A percentile compares a stretch with the other conserved stretches of the same genome.
phyloP scores from a whole-genome alignment of 2,797 vertebrate genomes.

The Hipposideros larvatus region DNA sequence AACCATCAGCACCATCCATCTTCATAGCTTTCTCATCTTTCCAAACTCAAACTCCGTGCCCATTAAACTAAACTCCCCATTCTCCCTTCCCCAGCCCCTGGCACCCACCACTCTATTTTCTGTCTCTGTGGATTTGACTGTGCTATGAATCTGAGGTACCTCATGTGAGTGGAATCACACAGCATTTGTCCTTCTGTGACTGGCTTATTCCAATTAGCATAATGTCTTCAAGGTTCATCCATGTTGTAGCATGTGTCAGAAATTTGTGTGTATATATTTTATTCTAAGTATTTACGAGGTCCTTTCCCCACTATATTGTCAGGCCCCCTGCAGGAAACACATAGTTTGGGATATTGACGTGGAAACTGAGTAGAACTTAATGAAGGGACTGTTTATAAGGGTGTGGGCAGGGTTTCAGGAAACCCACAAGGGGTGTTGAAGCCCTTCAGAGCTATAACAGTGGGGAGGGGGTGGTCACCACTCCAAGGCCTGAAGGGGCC shows the following conservation, averaged over 20 bases:
- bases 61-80: background rate
- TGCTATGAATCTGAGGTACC: background rate
- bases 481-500: background rate
- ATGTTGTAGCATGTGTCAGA: background rate
- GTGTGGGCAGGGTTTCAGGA: background rate
- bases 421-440: background rate
- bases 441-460: background rate
- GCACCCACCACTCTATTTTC: background rate
- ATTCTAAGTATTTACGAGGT: background rate
- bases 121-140: background rate
- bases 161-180: background rate
- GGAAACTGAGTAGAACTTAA: background rate
- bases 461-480: background rate
- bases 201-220: background rate
- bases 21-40: background rate
- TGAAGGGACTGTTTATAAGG: background rate
- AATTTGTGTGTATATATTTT: background rate
- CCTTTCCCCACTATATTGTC: background rate
- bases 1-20: background rate
- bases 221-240: background rate
- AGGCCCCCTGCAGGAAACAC: background rate
- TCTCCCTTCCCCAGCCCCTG: too few species aligned
- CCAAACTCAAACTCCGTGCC: background rate
- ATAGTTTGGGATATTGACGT: background rate
- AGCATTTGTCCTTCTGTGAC: background rate